These are phyloP conservation scores for Platichthys stellatus DNA, from an alignment of 2,113 vertebrate species.

Conservation along the genomic window DNA sequence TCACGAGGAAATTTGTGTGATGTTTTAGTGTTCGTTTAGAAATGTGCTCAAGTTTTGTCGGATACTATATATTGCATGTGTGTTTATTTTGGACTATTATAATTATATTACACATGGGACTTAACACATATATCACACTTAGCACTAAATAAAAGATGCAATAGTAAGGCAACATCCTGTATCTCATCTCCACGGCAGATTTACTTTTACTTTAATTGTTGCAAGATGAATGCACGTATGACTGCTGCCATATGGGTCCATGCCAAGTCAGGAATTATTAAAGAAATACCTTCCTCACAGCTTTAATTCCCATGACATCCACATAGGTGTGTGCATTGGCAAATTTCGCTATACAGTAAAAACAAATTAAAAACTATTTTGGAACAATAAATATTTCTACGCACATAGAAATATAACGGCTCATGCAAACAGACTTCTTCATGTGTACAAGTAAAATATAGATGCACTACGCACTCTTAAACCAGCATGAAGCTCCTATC, in stretches of 20 bases:
- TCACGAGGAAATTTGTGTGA: too few species aligned
- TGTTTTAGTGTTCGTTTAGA: too few species aligned
- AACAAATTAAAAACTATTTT: neutral
- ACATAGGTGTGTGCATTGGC: neutral
- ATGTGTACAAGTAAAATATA: too few species aligned
- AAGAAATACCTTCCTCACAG: neutral
- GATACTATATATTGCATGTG: neutral
- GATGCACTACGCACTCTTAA: too few species aligned
- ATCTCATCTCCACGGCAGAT: neutral
- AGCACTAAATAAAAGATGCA: neutral
- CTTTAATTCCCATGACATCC: neutral
- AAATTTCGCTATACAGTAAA: neutral
- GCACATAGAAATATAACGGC: too few species aligned
- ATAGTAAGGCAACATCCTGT: neutral
- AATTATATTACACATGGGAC: neutral
- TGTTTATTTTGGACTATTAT: neutral
- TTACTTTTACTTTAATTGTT: neutral
- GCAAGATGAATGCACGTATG: neutral
- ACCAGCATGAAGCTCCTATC: too few species aligned
- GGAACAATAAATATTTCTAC: neutral
- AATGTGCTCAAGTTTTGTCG: neutral
- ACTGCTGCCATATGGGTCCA: neutral
- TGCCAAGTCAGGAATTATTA: neutral
- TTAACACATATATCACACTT: neutral
- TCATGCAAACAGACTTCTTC: too few species aligned